phyloP scores from a whole-genome alignment of 2,888 invertebrate species.

The Selenia dentaria region DNA sequence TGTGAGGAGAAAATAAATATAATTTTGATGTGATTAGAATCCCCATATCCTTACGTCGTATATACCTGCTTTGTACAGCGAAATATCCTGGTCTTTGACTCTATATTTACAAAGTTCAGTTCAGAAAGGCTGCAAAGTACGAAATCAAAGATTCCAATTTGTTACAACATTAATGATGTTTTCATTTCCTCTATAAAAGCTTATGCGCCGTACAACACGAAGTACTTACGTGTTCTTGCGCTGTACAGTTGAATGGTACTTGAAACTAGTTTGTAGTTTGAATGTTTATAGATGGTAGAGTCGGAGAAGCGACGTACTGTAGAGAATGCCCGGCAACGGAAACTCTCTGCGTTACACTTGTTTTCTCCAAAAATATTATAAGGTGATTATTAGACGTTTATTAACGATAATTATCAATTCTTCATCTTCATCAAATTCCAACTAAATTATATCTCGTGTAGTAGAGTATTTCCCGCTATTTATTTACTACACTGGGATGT shows the following conservation, averaged over 20 bases:
- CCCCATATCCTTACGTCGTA: no score
- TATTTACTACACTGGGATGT: no score
- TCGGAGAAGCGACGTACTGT: conserved; percentile 2
- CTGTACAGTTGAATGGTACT: conserved; percentile 7
- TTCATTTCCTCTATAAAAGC: conserved; percentile 17
- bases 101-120: no score
- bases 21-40: no score
- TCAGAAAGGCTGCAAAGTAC: neutral
- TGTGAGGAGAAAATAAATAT: no score
- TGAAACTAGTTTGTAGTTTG: conserved; percentile 15
- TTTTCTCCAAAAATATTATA: conserved; percentile 3
- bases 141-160: neutral
- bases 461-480: no score
- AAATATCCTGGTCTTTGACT: no score
- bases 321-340: conserved; percentile 1
- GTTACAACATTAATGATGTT: conserved; percentile 10
- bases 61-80: no score
- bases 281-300: conserved; percentile 4
- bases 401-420: no score
- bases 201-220: neutral
- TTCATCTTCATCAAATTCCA: no score
- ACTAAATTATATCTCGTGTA: no score
- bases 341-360: conserved; percentile 1
- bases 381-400: no score
- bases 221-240: neutral